Conservation (phyloP, 2,888 invertebrate genomes). For the Chaitophorus viminalis region DNA sequence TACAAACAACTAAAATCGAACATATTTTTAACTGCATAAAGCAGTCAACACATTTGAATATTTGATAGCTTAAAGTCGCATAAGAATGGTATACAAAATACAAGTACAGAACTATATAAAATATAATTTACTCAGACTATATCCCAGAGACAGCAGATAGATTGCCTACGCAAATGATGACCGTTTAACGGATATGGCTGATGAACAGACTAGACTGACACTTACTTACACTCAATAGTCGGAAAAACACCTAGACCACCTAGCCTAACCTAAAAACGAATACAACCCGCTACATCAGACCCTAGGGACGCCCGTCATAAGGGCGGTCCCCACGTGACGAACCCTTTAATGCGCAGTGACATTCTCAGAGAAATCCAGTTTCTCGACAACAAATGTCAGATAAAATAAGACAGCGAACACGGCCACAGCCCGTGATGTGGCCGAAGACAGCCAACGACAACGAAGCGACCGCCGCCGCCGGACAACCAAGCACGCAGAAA, state of each 20-base stretch:
- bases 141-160: background rate
- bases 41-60: too few relatives aligned
- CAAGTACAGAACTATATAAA: too few relatives aligned
- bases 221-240: background rate
- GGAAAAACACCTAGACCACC: too few relatives aligned
- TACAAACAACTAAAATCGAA: background rate
- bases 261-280: constrained; percentile 23
- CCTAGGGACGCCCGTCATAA: background rate
- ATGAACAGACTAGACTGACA: background rate
- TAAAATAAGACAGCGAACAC: too few relatives aligned
- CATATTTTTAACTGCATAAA: background rate
- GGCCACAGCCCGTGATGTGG: constrained; percentile 32
- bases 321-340: constrained; percentile 31
- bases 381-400: background rate
- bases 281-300: background rate
- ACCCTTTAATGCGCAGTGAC: background rate
- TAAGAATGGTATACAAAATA: too few relatives aligned
- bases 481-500: background rate
- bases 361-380: background rate
- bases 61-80: too few relatives aligned
- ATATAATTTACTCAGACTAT: background rate
- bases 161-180: background rate
- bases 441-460: background rate
- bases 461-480: constrained; percentile 18
- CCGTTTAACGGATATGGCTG: background rate